Evolutionary conservation across 23 tunicate genomes (phyloP), one percentile per base, ranked within the genome.

Genomic region (Clavelina lepadiformis): DNA sequence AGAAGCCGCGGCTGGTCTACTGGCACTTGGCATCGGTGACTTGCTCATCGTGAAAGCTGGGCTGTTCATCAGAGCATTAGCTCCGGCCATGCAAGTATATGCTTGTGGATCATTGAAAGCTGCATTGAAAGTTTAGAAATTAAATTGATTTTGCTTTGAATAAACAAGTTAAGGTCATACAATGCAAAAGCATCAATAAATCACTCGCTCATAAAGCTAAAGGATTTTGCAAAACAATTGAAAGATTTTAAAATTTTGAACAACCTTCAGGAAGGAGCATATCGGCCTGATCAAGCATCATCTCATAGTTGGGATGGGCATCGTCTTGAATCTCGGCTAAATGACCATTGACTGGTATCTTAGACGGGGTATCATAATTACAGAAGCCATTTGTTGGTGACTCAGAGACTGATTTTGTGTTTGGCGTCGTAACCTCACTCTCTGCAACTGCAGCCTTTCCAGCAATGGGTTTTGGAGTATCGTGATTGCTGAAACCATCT

Each of bases 31-130:
- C 32, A 58, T 67, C 3, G 57, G 18, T 2, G 44, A 25, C 15
- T 28, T 27, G 46, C 38, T 49, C 30, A 26, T 61, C 31, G 52
- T 31, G 47, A 82, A 67, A 3, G 69, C 34, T 13, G 65, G 70
- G 33, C 33, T 35, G 41, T 36, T 50, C 23, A 67, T 32, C 18
- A 74, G 26, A 3, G 45, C 28, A 6, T 63, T 32, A 2, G 91
- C 81, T 28, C 81, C 80, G 25, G 73, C 80, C 91, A 82, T 82
- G 53, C 75, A 41, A 11, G 91, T 82, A 69, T 82, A 82, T 28
- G 61, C 33, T 3, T 24, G 72, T 3, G 29, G 19, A 28, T 66
- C 57, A 28, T 66, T n/a, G n/a, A n/a, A n/a, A n/a, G n/a, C n/a
- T n/a, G n/a, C n/a, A n/a, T n/a, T n/a, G n/a, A n/a, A n/a, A n/a